Evolutionary conservation across 2,113 vertebrate genomes (phyloP).

Genomic region (Brachirus orientalis): DNA sequence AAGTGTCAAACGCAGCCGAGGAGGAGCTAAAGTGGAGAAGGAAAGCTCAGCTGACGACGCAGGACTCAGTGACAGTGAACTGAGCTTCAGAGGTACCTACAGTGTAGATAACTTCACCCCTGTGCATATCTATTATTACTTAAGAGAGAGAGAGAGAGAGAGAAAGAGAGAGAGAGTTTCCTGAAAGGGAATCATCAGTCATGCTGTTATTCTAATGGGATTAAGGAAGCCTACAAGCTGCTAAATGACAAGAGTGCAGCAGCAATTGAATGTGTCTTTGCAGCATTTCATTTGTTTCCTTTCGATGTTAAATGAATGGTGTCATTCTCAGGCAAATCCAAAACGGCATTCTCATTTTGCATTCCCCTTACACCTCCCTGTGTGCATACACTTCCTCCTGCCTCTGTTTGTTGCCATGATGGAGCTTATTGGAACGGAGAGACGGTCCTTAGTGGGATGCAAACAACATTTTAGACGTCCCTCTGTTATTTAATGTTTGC

Average conservation of each 20-base stretch:
- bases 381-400: slow-evolving; percentile 32
- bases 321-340: slow-evolving; percentile 31
- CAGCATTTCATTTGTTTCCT: slow-evolving; percentile 45
- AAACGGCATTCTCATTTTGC: slow-evolving; percentile 38
- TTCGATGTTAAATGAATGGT: not conserved
- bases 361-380: slow-evolving; percentile 31
- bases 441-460: slow-evolving; percentile 53
- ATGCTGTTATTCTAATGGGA: slow-evolving; percentile 32
- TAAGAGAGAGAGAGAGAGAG: slow-evolving; percentile 6
- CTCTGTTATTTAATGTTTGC: slow-evolving; percentile 68
- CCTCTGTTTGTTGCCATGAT: slow-evolving; percentile 41
- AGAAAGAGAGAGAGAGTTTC: slow-evolving; percentile 13
- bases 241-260: slow-evolving; percentile 41
- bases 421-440: slow-evolving; percentile 55
- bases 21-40: slow-evolving; percentile 90
- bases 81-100: slow-evolving; percentile 95
- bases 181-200: slow-evolving; percentile 44
- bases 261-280: slow-evolving; percentile 38
- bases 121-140: not conserved
- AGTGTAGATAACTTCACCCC: not conserved
- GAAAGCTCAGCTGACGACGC: slow-evolving; percentile 96
- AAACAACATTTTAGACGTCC: slow-evolving; percentile 63
- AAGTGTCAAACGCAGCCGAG: slow-evolving; percentile 91
- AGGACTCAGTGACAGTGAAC: slow-evolving; percentile 96
- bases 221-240: slow-evolving; percentile 40